phyloP scores from a whole-genome alignment of 1,140 invertebrate genomes.

The Bombus terrestris region DNA sequence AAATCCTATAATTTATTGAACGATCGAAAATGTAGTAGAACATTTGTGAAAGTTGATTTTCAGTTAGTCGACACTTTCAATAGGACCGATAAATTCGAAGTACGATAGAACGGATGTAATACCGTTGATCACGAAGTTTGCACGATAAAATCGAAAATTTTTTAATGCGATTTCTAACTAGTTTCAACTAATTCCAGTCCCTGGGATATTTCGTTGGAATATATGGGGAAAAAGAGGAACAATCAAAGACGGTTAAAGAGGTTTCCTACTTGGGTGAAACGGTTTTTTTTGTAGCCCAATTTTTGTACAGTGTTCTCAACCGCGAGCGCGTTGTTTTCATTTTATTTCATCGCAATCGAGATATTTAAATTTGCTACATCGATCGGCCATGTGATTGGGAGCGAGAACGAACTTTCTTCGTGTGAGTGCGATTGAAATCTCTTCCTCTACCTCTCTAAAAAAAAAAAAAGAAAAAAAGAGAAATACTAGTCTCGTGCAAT shows the following conservation, averaged over 20 bases:
- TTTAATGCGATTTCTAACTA: constrained; percentile 24
- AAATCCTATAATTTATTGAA: background rate
- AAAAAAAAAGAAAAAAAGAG: too few species aligned
- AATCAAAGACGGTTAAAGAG: background rate
- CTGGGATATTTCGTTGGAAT: background rate
- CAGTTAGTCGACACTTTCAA: background rate
- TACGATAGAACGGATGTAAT: background rate
- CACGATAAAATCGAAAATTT: constrained; percentile 9
- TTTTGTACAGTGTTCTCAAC: background rate
- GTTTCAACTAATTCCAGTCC: background rate
- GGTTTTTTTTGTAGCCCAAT: constrained; percentile 7
- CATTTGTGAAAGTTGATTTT: constrained; percentile 11
- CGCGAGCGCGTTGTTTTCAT: background rate
- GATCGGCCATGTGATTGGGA: background rate
- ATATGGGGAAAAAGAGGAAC: background rate
- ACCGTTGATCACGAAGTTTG: constrained; percentile 10
- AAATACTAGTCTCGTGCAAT: background rate
- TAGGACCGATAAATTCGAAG: background rate
- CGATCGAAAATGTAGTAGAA: background rate
- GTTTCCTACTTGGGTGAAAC: background rate
- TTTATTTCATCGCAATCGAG: constrained; percentile 17
- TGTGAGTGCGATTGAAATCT: constrained; percentile 11
- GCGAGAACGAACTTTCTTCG: constrained; percentile 33
- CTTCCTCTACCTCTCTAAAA: background rate
- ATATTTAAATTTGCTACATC: constrained; percentile 31